Percentiles rank a stretch among this genome's conserved stretches.
These are phyloP conservation scores for Catotricha subobsoleta DNA, from an alignment of 2,888 invertebrate genomes.

Conservation along the genomic window DNA sequence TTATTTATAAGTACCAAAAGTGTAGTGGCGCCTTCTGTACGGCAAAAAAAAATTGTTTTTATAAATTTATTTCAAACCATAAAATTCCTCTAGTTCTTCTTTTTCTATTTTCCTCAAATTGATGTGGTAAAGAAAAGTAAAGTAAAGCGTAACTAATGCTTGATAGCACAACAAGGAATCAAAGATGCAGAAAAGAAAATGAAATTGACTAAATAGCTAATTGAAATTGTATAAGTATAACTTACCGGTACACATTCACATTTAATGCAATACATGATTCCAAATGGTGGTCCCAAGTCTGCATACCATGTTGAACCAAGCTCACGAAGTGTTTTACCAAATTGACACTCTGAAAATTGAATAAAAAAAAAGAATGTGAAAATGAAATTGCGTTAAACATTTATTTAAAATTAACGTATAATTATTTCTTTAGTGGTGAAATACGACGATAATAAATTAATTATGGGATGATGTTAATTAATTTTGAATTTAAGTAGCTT, in stretches of 20 bases:
- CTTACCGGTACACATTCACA: conserved; percentile 91
- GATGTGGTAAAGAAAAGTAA: not conserved
- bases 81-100: no score
- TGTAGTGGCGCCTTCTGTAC: no score
- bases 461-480: no score
- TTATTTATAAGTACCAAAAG: no score
- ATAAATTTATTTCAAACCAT: no score
- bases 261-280: conserved; percentile 86
- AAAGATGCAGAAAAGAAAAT: not conserved
- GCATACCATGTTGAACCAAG: conserved; percentile 85
- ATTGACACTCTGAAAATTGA: conserved; percentile 72
- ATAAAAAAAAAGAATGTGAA: conserved; percentile 13
- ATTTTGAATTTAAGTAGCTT: conserved; percentile 29
- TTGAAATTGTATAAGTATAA: conserved; percentile 22
- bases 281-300: conserved; percentile 81
- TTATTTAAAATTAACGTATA: no score
- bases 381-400: no score
- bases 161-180: not conserved
- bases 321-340: conserved; percentile 74
- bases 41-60: no score
- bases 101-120: not conserved
- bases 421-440: no score
- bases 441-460: no score
- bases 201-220: not conserved
- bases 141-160: not conserved